phyloP scores from a whole-genome alignment of 2,888 invertebrate genomes.

The Sesia apiformis region DNA sequence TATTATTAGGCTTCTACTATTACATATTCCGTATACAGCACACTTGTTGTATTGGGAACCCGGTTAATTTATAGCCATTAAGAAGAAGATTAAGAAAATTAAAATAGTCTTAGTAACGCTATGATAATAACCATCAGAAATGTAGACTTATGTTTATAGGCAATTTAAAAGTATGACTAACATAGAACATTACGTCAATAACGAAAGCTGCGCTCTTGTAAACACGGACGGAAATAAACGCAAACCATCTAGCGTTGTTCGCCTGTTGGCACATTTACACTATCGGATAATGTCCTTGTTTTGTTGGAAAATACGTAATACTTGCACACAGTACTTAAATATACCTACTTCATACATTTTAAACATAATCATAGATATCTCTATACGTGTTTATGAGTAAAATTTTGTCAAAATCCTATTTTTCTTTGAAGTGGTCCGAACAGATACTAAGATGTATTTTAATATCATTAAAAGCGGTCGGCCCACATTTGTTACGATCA shows the following conservation, averaged over 20 bases:
- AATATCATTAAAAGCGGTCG: no score
- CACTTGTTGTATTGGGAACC: no score
- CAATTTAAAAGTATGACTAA: slow-evolving; percentile 20
- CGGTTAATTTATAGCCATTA: no score
- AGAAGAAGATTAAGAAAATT: no score
- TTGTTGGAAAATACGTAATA: slow-evolving; percentile 1
- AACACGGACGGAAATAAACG: slow-evolving; percentile 64
- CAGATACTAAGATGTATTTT: no score
- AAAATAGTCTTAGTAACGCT: no score
- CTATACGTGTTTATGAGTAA: no score
- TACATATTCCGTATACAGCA: no score
- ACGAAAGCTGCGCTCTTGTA: slow-evolving; percentile 47
- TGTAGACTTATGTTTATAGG: slow-evolving; percentile 3
- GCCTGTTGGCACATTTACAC: slow-evolving; percentile 36
- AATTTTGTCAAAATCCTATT: no score
- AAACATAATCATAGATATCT: no score
- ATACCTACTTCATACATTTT: not conserved
- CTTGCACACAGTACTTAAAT: not conserved
- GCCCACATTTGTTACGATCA: slow-evolving; percentile 13
- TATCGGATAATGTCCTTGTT: slow-evolving; percentile 10
- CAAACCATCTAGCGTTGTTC: slow-evolving; percentile 27
- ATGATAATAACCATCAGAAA: not conserved
- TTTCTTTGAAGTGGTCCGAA: no score
- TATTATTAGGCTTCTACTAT: no score
- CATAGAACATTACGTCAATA: slow-evolving; percentile 51